A percentile compares a stretch with the other conserved stretches of the same genome.
phyloP scores from a whole-genome alignment of 2,797 vertebrate species.

The Phoebastria nigripes region DNA sequence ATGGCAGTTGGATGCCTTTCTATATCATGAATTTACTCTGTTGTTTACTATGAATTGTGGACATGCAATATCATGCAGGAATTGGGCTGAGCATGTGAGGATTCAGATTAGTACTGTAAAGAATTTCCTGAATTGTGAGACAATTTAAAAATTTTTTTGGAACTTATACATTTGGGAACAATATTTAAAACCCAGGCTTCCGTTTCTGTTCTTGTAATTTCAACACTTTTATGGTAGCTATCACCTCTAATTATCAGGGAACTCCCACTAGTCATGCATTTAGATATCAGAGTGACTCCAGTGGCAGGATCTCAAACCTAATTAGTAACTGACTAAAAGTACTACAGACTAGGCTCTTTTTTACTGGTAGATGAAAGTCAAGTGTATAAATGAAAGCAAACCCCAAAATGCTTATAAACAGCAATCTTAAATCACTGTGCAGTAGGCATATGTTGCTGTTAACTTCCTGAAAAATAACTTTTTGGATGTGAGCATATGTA shows the following conservation, averaged over 20 bases:
- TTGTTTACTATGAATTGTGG: not conserved
- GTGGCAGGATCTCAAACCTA: not conserved
- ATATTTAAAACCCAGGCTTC: not conserved
- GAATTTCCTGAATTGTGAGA: not conserved
- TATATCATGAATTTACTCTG: not conserved
- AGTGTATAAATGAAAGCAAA: not conserved
- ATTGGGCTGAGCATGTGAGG: not conserved
- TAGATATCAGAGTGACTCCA: not conserved
- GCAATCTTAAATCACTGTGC: not conserved
- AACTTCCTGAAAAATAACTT: not conserved
- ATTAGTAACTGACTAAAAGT: not conserved
- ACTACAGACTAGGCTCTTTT: not conserved
- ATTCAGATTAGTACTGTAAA: not conserved
- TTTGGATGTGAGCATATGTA: not conserved
- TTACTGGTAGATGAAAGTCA: not conserved
- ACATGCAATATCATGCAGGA: not conserved
- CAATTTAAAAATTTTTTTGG: not conserved
- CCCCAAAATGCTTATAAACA: not conserved
- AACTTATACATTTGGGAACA: not conserved
- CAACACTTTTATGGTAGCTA: not conserved
- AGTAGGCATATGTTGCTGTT: not conserved
- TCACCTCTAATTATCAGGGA: conserved; percentile 12
- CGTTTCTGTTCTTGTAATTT: not conserved
- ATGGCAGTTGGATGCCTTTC: not conserved
- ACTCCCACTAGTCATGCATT: not conserved